Conservation (phyloP, 1,140 invertebrate genomes). For the Zaprionus taronus region DNA sequence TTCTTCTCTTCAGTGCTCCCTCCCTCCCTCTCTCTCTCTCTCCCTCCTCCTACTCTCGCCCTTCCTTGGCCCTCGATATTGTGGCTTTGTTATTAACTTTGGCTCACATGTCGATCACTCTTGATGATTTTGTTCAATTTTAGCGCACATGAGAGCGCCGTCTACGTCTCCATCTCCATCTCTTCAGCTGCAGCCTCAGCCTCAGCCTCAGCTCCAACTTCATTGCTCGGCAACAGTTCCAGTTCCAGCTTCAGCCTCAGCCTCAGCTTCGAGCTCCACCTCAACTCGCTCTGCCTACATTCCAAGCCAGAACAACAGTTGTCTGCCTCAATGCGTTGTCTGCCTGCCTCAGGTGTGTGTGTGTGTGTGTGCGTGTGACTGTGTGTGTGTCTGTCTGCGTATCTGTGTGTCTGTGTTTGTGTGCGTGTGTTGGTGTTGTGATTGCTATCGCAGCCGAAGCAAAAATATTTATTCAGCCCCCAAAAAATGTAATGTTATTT, state of each 20-base stretch:
- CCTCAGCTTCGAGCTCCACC: conserved; percentile 8
- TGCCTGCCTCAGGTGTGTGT: conserved; percentile 4
- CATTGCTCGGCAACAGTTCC: background rate
- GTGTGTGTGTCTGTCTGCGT: background rate
- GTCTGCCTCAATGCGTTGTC: conserved; percentile 1
- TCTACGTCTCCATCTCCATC: conserved; percentile 50
- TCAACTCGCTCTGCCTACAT: conserved; percentile 65
- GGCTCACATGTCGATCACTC: conserved; percentile 83
- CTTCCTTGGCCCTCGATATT: conserved; percentile 24
- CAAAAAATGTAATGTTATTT: conserved; percentile 70
- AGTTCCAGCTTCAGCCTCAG: conserved; percentile 10
- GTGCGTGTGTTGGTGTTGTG: conserved; percentile 56
- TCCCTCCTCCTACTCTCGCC: conserved; percentile 1
- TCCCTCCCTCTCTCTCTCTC: background rate
- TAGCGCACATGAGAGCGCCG: conserved; percentile 80
- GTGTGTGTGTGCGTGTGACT: background rate
- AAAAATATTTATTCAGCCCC: conserved; percentile 83
- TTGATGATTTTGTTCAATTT: conserved; percentile 84
- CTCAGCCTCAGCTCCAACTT: conserved; percentile 29
- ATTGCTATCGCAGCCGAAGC: conserved; percentile 70
- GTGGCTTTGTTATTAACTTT: conserved; percentile 81
- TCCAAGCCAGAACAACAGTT: conserved; percentile 43
- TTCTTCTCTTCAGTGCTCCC: background rate
- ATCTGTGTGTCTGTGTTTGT: conserved; percentile 26
- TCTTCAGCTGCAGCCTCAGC: conserved; percentile 39